Evolutionary conservation across 2,113 vertebrate genomes (phyloP).

Genomic region (Xiphorhynchus elegans): DNA sequence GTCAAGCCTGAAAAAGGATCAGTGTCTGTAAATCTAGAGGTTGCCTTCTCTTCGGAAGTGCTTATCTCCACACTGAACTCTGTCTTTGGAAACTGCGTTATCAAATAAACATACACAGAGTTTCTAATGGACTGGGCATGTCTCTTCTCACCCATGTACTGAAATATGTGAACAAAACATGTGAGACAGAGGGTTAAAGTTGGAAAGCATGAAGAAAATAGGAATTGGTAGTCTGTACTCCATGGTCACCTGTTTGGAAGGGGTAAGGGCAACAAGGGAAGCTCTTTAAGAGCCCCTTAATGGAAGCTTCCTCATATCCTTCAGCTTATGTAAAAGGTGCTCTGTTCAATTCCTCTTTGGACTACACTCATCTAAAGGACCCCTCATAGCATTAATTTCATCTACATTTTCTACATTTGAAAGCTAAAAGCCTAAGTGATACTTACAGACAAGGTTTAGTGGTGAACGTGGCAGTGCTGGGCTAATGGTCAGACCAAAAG

Average conservation of each 20-base stretch:
- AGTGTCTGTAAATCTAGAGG: not conserved
- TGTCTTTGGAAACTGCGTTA: not conserved
- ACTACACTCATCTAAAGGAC: not conserved
- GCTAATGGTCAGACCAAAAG: not conserved
- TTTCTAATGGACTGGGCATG: not conserved
- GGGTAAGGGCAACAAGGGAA: not conserved
- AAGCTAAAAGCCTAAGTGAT: not conserved
- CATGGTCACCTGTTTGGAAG: not conserved
- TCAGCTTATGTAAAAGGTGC: not conserved
- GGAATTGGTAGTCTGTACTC: not conserved
- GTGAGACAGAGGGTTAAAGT: not conserved
- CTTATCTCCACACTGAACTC: not conserved
- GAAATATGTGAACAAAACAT: not conserved
- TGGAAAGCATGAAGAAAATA: not conserved
- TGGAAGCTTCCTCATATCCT: not conserved
- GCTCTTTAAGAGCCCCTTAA: not conserved
- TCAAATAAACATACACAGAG: not conserved
- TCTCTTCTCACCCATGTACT: not conserved
- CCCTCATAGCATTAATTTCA: not conserved
- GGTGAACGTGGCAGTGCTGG: not conserved
- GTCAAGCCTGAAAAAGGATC: slow-evolving; percentile 35
- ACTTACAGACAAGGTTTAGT: not conserved
- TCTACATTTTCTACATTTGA: not conserved
- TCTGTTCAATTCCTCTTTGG: not conserved
- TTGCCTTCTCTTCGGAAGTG: not conserved